Evolutionary conservation across 2,113 vertebrate species (phyloP), one percentile per base, ranked within the genome.

Genomic region (Strix aluco): DNA sequence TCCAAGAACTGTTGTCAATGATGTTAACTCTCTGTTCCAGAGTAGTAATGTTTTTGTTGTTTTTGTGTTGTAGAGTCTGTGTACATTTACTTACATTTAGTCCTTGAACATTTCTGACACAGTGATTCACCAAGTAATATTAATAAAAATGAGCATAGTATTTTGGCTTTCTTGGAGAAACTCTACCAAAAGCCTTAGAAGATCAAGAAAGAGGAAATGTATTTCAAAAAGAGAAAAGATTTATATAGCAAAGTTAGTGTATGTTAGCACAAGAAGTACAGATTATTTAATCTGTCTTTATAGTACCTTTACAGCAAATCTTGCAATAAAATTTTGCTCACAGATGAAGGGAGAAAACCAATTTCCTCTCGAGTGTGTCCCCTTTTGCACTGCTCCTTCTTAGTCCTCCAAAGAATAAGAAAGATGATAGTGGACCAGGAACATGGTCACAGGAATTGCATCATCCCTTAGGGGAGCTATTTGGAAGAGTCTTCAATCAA

Each of bases 401-500:
- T 67, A 49, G 46, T 90, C 29, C 52, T 75, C 36, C 75, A 46
- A 70, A 91, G 58, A 34, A 82, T 66, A 82, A 44, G 51, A 20
- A 46, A 65, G 74, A 71, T 71, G 91, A 46, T 40, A 75, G 52
- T 79, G 82, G 88, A 86, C 19, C 29, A 81, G 69, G 63, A 85
- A 67, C 32, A 7, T 18, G 66, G 86, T 88, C 38, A 74, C 82
- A 94, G 93, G 70, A 92, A 85, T 93, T 94, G 81, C 85, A 61
- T 95, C 94, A 95, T 93, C 85, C 70, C 94, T 90, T 88, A 38
- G 66, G 87, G 87, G 94, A 93, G 52, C 65, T 62, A 8, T 92
- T 94, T 96, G 96, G 92, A 95, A 83, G 81, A 81, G 47, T 89
- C 92, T 95, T 93, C 77, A 91, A 30, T 87, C 84, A 81, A 22